A percentile compares a stretch with the other conserved stretches of the same genome.
These are phyloP conservation scores for Saccostrea echinata DNA, from an alignment of 1,140 invertebrate genomes.

Conservation along the genomic window DNA sequence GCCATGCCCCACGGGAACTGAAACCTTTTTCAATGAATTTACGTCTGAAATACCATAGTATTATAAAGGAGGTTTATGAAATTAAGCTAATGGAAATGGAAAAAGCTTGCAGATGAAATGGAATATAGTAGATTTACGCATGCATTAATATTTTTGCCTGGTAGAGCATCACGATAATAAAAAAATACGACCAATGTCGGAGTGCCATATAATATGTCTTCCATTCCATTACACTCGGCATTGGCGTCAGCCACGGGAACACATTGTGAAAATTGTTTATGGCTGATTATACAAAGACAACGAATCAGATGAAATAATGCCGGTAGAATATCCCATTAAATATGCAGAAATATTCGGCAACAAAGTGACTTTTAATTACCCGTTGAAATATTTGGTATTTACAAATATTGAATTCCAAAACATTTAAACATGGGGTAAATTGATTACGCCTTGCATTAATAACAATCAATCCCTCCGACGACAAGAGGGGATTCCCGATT, in stretches of 20 bases:
- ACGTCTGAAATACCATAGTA: constrained; percentile 26
- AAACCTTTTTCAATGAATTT: constrained; percentile 33
- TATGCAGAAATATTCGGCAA: constrained; percentile 19
- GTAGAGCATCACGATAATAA: constrained; percentile 1
- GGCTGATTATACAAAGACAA: constrained; percentile 32
- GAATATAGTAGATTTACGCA: constrained; percentile 12
- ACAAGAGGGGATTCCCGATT: neutral
- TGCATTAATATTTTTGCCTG: constrained; percentile 37
- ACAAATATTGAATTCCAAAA: constrained; percentile 13
- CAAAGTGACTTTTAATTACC: constrained; percentile 18
- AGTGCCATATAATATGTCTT: neutral
- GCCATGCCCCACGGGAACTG: neutral
- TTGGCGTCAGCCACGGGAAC: neutral
- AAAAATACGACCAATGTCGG: neutral
- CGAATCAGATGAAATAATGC: neutral
- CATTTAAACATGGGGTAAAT: neutral
- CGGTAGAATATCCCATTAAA: neutral
- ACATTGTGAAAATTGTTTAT: constrained; percentile 26
- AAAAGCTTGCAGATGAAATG: constrained; percentile 20
- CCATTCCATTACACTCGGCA: neutral
- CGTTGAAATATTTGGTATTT: constrained; percentile 14
- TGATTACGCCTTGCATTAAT: constrained; percentile 14
- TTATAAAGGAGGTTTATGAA: constrained; percentile 25
- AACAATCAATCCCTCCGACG: neutral
- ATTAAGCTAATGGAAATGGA: constrained; percentile 37